Base-by-base conservation (phyloP, 2,797 vertebrate genomes). In the Jordanella pulchra region DNA sequence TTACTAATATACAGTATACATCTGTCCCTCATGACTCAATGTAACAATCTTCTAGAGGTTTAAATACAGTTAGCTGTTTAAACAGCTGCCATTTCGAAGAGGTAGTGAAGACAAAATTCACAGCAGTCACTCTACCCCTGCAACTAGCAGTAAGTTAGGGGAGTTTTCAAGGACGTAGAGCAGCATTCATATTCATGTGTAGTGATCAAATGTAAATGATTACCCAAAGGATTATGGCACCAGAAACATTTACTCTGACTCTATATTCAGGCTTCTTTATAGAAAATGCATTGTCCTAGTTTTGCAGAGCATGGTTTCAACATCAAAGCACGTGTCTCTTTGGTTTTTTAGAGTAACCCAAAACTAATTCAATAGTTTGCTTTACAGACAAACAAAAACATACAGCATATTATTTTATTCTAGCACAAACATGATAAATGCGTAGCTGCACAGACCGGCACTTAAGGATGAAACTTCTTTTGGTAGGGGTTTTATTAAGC, bases 131-230 rank as follows among this genome's bases (percentile, higher is more conserved):
- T 73, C 51, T 50, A 50, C 45, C 32, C 39, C 50, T 54, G 72
- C 55, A 14, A 75, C 71, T 39, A 42, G 75, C 75, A 81, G 66
- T 47, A 84, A 84, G 77, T 80, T 71, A 45, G 66, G 60, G 58
- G 76, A 75, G 82, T 79, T 89, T 87, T 89, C 84, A 91, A 89
- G 87, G 91, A 88, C 88, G 78, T 4, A 47, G 71, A 76, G 69
- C 79, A 65, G 74, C 78, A 83, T 91, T 89, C 79, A 82, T 87
- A 91, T 91, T 90, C 87, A 87, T 84, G 84, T 76, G 3, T 83
- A 75, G 73, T 82, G 82, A 89, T 87, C 84, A 89, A 87, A 89
- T 92, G 81, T 90, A 86, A 90, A 89, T 66, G 72, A 87, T 89
- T 88, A 86, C 79, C 86, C 75, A 55, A 63, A 81, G 90, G 90